Percentiles rank a stretch among this genome's conserved stretches.
These are phyloP conservation scores for Siniperca obscura DNA, from an alignment of 2,797 vertebrate species.

Conservation along the genomic window DNA sequence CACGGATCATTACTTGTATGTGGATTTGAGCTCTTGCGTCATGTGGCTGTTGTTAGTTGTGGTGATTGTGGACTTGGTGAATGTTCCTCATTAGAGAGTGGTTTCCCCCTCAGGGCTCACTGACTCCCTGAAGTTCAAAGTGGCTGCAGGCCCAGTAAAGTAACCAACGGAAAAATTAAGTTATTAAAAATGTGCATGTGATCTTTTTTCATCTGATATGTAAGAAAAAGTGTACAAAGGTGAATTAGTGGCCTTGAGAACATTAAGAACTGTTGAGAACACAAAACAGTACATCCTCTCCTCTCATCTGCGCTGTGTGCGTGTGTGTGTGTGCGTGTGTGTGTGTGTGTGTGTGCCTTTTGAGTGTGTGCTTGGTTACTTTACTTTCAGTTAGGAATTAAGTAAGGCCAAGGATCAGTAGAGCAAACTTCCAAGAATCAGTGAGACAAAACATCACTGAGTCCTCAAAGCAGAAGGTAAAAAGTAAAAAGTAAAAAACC, in stretches of 20 bases:
- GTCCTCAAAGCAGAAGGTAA: not conserved
- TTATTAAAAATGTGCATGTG: conserved; percentile 3
- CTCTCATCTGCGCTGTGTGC: not conserved
- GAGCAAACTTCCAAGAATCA: conserved; percentile 15
- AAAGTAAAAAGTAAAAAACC: not conserved
- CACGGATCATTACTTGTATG: not conserved
- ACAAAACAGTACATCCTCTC: conserved; percentile 8
- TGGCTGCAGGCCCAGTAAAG: conserved; percentile 24
- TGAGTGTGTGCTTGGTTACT: not conserved
- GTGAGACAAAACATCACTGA: not conserved
- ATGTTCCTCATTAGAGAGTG: conserved; percentile 44
- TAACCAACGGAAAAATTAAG: conserved; percentile 1
- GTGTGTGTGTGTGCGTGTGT: not conserved
- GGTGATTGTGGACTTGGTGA: conserved; percentile 30
- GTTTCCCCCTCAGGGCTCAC: conserved; percentile 23
- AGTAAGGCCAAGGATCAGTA: conserved; percentile 8
- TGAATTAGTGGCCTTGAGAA: not conserved
- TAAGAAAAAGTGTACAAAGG: not conserved
- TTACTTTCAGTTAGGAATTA: conserved; percentile 18
- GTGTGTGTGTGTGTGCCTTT: no score
- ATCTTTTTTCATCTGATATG: conserved; percentile 24
- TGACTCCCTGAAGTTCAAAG: conserved; percentile 29
- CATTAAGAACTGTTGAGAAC: not conserved
- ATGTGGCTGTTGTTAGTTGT: conserved; percentile 23
- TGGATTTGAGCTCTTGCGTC: conserved; percentile 25